Conservation (phyloP, 2,113 vertebrate genomes). For the Prunella himalayana region DNA sequence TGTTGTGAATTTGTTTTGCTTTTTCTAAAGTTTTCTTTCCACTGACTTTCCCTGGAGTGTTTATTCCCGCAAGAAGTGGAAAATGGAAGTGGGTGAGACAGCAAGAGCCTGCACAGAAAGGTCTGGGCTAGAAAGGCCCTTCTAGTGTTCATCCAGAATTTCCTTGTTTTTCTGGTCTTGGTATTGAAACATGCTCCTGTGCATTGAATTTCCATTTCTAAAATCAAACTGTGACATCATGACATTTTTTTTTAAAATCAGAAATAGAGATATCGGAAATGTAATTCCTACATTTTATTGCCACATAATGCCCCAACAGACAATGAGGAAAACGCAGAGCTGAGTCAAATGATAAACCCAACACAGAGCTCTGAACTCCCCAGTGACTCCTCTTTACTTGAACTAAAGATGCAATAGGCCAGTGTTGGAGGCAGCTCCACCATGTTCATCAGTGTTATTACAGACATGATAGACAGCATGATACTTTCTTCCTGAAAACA, state of each 20-base stretch:
- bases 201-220: conserved; percentile 57
- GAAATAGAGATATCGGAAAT: conserved; percentile 30
- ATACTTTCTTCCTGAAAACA: conserved; percentile 31
- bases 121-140: background rate
- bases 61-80: conserved; percentile 50
- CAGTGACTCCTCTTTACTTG: conserved; percentile 36
- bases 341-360: conserved; percentile 17
- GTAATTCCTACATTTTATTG: conserved; percentile 43
- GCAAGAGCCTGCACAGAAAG: background rate
- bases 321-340: conserved; percentile 40
- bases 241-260: background rate
- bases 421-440: conserved; percentile 27
- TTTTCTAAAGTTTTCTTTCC: conserved; percentile 52
- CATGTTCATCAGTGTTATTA: conserved; percentile 10
- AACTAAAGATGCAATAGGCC: conserved; percentile 14
- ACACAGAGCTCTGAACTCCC: conserved; percentile 28
- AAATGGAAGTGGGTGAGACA: background rate
- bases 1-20: conserved; percentile 31
- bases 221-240: conserved; percentile 29
- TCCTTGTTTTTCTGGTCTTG: conserved; percentile 39
- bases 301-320: conserved; percentile 44
- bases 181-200: conserved; percentile 1
- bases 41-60: conserved; percentile 13
- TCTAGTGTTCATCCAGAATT: background rate
- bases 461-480: background rate